Conservation (phyloP, 2,888 invertebrate genomes). For the Busseola fusca region DNA sequence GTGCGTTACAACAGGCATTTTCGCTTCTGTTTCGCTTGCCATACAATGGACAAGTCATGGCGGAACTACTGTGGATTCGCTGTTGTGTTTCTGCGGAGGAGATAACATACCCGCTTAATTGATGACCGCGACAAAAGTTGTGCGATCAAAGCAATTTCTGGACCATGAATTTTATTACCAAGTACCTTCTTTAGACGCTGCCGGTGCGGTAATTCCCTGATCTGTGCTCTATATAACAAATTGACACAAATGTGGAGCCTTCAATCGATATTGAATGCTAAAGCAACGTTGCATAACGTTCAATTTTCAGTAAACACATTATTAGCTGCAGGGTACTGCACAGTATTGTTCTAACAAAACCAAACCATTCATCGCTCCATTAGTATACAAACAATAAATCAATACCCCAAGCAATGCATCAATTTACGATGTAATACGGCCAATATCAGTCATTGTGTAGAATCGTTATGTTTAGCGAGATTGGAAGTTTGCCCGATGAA, state of each 20-base stretch:
- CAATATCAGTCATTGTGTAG: conserved; percentile 32
- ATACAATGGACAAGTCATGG: no score
- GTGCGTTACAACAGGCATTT: no score
- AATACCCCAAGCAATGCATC: conserved; percentile 28
- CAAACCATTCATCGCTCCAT: conserved; percentile 21
- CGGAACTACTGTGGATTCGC: no score
- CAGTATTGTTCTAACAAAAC: not conserved
- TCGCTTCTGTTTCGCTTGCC: no score
- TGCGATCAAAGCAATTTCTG: not conserved
- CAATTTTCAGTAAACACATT: not conserved
- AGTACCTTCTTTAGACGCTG: not conserved
- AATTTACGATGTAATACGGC: conserved; percentile 19
- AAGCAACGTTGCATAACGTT: not conserved
- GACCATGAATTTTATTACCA: not conserved
- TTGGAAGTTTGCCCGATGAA: conserved; percentile 46
- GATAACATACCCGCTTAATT: not conserved
- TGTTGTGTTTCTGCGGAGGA: no score
- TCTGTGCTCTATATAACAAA: not conserved
- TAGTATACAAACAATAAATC: conserved; percentile 37
- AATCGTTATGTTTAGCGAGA: conserved; percentile 30
- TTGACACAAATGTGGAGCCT: not conserved
- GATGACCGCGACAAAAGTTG: not conserved
- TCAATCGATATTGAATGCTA: not conserved
- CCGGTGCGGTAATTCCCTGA: not conserved
- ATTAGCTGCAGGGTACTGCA: no score